These are phyloP conservation scores for Bombus ignitus DNA, from an alignment of 1,140 invertebrate genomes.

Conservation along the genomic window DNA sequence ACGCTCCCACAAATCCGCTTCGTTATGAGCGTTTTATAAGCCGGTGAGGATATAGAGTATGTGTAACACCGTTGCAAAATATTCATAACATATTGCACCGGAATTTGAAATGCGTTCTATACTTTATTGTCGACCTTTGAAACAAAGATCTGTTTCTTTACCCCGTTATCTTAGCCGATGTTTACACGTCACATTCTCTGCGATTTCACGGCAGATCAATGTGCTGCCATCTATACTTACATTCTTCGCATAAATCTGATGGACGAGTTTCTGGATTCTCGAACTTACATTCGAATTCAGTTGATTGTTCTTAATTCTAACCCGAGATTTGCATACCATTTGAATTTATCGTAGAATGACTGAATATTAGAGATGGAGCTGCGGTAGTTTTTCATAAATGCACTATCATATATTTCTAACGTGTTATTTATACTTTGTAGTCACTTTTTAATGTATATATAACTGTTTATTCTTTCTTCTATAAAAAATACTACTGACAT, in stretches of 20 bases:
- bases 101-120: slow-evolving; percentile 36
- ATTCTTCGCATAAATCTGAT: slow-evolving; percentile 13
- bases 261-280: background rate
- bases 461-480: background rate
- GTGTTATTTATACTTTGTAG: background rate
- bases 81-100: background rate
- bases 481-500: background rate
- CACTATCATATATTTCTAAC: background rate
- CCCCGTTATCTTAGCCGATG: slow-evolving; percentile 44
- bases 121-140: slow-evolving; percentile 33
- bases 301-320: slow-evolving; percentile 25
- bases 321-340: background rate
- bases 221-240: slow-evolving; percentile 40
- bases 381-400: background rate
- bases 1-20: slow-evolving; percentile 52
- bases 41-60: background rate
- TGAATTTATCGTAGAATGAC: background rate
- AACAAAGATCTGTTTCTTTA: slow-evolving; percentile 19
- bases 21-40: slow-evolving; percentile 41
- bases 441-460: background rate
- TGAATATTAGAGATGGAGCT: background rate
- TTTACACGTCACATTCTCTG: slow-evolving; percentile 45
- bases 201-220: slow-evolving; percentile 24
- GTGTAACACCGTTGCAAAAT: slow-evolving; percentile 32
- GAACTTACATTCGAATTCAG: background rate